phyloP scores from a whole-genome alignment of 2,888 invertebrate species.

The Lamproptera curius region DNA sequence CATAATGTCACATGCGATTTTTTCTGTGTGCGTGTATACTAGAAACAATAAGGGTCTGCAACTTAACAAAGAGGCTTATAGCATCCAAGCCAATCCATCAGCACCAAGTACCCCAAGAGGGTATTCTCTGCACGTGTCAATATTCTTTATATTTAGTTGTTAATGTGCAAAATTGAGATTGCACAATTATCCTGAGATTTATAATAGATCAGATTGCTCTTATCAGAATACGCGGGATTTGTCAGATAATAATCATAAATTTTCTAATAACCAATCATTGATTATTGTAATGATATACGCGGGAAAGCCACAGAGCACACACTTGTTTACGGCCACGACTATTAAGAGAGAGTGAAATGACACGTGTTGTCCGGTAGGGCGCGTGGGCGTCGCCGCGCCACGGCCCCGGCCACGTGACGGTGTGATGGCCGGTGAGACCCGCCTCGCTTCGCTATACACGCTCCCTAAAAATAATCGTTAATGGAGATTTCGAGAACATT shows the following conservation, averaged over 20 bases:
- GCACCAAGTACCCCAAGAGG: no score
- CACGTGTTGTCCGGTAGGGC: constrained; percentile 62
- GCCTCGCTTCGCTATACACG: constrained; percentile 24
- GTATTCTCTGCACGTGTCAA: no score
- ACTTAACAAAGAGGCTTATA: no score
- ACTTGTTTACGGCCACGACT: neutral
- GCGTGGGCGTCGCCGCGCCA: constrained; percentile 56
- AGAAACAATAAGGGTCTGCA: no score
- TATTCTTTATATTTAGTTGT: neutral
- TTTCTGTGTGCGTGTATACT: no score
- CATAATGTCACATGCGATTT: no score
- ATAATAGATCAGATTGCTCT: neutral
- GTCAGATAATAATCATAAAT: neutral
- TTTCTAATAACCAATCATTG: neutral
- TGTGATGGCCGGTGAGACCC: constrained; percentile 73
- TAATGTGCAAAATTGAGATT: neutral
- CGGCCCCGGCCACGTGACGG: constrained; percentile 73
- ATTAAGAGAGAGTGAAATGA: constrained; percentile 16
- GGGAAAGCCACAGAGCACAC: constrained; percentile 10
- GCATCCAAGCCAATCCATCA: no score
- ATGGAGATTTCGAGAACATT: constrained; percentile 7
- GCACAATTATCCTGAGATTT: neutral
- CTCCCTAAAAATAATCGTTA: neutral
- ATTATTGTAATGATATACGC: neutral
- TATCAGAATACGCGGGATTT: neutral